Base-by-base conservation (phyloP, 2,797 vertebrate genomes). In the Ambastaia sidthimunki region DNA sequence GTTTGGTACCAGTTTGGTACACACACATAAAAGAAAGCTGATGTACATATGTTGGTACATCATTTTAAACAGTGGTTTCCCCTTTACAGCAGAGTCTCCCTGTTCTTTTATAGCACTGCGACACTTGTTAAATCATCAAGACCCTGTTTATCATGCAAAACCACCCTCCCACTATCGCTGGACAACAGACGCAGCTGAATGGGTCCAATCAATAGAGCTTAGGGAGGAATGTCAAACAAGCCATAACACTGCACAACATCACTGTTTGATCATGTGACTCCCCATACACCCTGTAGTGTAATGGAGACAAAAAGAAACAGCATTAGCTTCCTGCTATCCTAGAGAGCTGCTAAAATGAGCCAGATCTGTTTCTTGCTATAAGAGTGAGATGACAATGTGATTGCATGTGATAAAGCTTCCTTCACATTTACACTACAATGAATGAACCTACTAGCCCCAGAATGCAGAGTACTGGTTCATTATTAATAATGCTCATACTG, bases 401-500 rank as follows among this genome's bases (percentile, higher is more conserved):
- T 25, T 23, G 48, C 41, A 44, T 44, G 41, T 44, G 41, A 16
- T 15, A 16, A 34, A 3, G 31, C 11, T n/a, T 21, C 50, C 62
- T 50, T 52, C 3, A 65, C 0, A 0, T 19, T 52, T 74, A 34
- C 23, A 63, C 18, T 52, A 47, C 28, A 34, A n/a, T 52, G 62
- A 11, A 63, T 48, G 11, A 31, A 41, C 41, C 41, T 62, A 7
- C 10, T 59, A 59, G 59, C 71, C 70, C 72, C 19, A 72, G 44
- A 76, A 47, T 76, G 74, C 78, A 67, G 55, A 71, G 78, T 69
- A 66, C 72, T 48, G 66, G 68, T 91, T 83, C 79, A 91, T 91
- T 90, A 90, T 91, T 90, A 86, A 90, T 92, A 87, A 89, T 85
- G 83, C 85, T 87, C 90, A 88, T 83, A 88, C 85, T 80, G 83